A percentile compares a stretch with the other conserved stretches of the same genome.
Evolutionary conservation across 2,888 invertebrate genomes (phyloP).

Genomic region (Camponotus fellah): DNA sequence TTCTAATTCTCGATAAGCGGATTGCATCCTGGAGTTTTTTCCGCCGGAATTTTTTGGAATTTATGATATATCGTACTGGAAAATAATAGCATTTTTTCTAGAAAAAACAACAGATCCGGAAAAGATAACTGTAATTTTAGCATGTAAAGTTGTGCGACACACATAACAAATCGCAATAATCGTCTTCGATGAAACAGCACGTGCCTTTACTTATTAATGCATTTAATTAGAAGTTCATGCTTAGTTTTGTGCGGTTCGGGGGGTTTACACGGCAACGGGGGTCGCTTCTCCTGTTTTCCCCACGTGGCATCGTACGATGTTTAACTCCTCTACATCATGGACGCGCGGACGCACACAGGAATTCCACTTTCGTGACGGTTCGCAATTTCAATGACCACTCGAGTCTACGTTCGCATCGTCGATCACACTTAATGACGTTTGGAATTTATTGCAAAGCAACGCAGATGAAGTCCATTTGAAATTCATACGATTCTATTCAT

Average conservation of each 20-base stretch:
- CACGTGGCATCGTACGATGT: background rate
- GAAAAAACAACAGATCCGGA: background rate
- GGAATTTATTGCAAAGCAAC: background rate
- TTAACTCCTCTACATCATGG: background rate
- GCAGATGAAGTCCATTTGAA: background rate
- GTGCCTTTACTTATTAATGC: slow-evolving; percentile 26
- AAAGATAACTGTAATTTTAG: background rate
- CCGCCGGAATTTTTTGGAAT: background rate
- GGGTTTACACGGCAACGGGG: background rate
- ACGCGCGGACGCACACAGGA: background rate
- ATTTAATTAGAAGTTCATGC: slow-evolving; percentile 56
- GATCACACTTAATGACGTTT: background rate
- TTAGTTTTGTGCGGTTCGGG: background rate
- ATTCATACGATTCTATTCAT: background rate
- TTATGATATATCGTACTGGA: background rate
- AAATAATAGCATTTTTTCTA: background rate
- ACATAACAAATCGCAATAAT: background rate
- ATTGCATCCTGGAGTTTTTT: background rate
- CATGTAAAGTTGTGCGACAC: no score
- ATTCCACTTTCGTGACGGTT: background rate
- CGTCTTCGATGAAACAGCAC: background rate
- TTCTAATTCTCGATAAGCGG: background rate
- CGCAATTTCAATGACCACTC: slow-evolving; percentile 8
- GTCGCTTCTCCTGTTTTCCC: background rate
- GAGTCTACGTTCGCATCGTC: background rate